phyloP scores from a whole-genome alignment of 2,888 invertebrate genomes.

The Drosophila subquinaria region DNA sequence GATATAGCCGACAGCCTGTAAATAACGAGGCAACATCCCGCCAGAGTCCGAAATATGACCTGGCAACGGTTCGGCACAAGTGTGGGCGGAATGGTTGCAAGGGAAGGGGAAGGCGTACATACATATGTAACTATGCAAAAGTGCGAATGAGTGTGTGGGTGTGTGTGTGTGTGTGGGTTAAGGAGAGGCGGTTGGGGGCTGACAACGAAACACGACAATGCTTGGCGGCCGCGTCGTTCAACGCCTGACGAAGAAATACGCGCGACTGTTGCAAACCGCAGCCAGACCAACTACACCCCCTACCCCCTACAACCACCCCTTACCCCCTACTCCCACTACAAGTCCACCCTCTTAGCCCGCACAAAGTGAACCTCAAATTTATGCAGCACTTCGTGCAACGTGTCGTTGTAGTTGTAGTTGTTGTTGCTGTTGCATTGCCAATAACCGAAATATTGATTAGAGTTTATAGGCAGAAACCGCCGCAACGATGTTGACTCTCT shows the following conservation, averaged over 20 bases:
- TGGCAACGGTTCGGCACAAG: constrained; percentile 13
- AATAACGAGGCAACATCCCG: constrained; percentile 57
- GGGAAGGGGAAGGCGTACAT: constrained; percentile 9
- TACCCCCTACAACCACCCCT: background rate
- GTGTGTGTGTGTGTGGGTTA: constrained; percentile 7
- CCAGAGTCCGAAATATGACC: constrained; percentile 61
- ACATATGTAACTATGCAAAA: constrained; percentile 31
- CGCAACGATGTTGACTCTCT: constrained; percentile 17
- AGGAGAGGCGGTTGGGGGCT: background rate
- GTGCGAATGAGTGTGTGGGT: constrained; percentile 8
- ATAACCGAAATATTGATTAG: constrained; percentile 82
- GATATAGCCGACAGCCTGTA: constrained; percentile 51
- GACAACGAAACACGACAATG: constrained; percentile 50
- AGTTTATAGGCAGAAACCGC: constrained; percentile 57
- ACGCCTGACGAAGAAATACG: constrained; percentile 70
- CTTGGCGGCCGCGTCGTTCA: constrained; percentile 61
- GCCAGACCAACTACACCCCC: constrained; percentile 40
- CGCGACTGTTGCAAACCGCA: constrained; percentile 72
- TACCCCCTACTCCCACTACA: background rate
- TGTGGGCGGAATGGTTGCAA: background rate
- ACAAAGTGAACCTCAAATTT: constrained; percentile 55
- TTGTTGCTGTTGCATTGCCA: constrained; percentile 64
- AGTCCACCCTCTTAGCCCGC: background rate
- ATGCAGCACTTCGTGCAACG: constrained; percentile 58
- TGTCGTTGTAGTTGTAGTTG: constrained; percentile 25